Conservation (phyloP, 2,888 invertebrate genomes). For the Cheilosia urbana region DNA sequence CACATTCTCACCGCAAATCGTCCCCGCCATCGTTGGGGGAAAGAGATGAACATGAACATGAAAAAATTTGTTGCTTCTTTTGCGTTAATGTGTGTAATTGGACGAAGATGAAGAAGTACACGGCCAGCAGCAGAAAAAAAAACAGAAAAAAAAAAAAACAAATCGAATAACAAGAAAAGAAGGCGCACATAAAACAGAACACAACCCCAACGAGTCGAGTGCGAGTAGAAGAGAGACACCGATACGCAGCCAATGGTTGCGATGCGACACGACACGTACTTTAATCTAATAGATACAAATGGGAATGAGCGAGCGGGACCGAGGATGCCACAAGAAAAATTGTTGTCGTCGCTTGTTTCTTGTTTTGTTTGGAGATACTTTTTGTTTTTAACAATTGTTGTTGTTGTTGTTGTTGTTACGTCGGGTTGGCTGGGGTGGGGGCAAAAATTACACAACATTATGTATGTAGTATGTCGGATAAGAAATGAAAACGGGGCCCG, state of each 20-base stretch:
- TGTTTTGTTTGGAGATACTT: conserved; percentile 67
- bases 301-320: conserved; percentile 81
- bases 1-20: conserved; percentile 52
- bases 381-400: conserved; percentile 47
- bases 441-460: conserved; percentile 75
- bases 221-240: conserved; percentile 66
- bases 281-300: conserved; percentile 84
- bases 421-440: conserved; percentile 59
- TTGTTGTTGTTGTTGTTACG: conserved; percentile 50
- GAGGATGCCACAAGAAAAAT: conserved; percentile 77
- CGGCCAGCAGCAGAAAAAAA: conserved; percentile 71
- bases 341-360: conserved; percentile 76
- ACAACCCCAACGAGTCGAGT: conserved; percentile 67
- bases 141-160: conserved; percentile 30
- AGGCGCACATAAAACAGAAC: conserved; percentile 73
- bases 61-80: conserved; percentile 76
- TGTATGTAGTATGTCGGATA: conserved; percentile 72
- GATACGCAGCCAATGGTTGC: conserved; percentile 74
- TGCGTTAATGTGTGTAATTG: conserved; percentile 75
- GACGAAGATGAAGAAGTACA: conserved; percentile 73
- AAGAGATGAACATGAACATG: conserved; percentile 76
- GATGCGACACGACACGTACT: conserved; percentile 80
- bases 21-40: conserved; percentile 61
- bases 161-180: conserved; percentile 59
- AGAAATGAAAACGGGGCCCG: conserved; percentile 49